A percentile compares a stretch with the other conserved stretches of the same genome.
Evolutionary conservation across 1,140 invertebrate species (phyloP).

Genomic region (Himalopsyche phryganea): DNA sequence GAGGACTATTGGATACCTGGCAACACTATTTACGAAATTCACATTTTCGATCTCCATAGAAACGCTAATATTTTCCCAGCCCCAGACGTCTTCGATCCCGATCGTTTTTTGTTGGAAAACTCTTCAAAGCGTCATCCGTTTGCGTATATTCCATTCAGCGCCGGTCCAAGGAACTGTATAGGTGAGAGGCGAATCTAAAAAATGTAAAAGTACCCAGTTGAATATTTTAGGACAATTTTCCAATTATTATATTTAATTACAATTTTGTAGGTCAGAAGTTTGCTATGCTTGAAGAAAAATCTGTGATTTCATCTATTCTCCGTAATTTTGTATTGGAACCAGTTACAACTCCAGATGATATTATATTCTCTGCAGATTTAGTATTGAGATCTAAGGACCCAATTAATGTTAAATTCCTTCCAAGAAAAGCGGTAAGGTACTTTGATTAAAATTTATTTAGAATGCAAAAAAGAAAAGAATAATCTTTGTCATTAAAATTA

Average conservation of each 20-base stretch:
- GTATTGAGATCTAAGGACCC: constrained; percentile 55
- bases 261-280: constrained; percentile 63
- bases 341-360: constrained; percentile 52
- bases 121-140: constrained; percentile 29
- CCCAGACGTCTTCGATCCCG: constrained; percentile 29
- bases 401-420: constrained; percentile 35
- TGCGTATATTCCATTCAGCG: constrained; percentile 33
- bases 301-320: constrained; percentile 61
- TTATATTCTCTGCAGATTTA: constrained; percentile 52
- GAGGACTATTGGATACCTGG: constrained; percentile 20
- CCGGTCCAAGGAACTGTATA: constrained; percentile 33
- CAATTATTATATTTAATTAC: no score
- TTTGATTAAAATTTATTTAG: no score
- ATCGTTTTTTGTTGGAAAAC: constrained; percentile 27
- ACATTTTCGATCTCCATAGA: constrained; percentile 28
- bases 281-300: constrained; percentile 70
- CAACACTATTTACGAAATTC: constrained; percentile 11
- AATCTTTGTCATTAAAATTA: no score
- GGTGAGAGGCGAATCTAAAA: no score
- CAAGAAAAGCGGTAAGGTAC: constrained; percentile 7
- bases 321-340: constrained; percentile 58
- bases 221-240: no score
- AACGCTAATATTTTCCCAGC: constrained; percentile 14
- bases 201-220: no score
- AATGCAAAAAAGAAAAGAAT: no score